phyloP scores from a whole-genome alignment of 2,888 invertebrate species.

The Xanthorhoe designata region DNA sequence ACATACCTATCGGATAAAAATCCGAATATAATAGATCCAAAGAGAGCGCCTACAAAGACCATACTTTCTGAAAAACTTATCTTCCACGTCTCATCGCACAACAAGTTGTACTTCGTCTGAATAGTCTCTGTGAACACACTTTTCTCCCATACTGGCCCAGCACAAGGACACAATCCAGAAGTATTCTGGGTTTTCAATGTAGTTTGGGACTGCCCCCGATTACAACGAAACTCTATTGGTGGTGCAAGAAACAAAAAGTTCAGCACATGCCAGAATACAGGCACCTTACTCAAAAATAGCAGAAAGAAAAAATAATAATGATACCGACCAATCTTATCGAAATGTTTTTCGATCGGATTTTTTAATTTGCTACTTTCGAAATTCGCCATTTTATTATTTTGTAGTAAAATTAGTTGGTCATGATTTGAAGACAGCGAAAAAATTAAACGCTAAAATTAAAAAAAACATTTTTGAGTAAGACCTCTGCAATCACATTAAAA shows the following conservation, averaged over 20 bases:
- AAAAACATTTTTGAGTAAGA: no score
- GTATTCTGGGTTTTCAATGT: background rate
- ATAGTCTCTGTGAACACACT: constrained; percentile 65
- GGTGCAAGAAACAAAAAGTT: constrained; percentile 69
- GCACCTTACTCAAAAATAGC: constrained; percentile 61
- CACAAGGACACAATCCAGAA: constrained; percentile 60
- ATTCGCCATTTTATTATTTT: constrained; percentile 45
- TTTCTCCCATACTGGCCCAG: constrained; percentile 60
- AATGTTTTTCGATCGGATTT: constrained; percentile 68
- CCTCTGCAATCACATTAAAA: no score
- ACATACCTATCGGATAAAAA: constrained; percentile 67
- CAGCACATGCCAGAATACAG: constrained; percentile 69
- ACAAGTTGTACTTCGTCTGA: constrained; percentile 63
- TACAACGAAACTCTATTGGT: constrained; percentile 63
- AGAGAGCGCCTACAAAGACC: constrained; percentile 62
- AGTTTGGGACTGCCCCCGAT: background rate
- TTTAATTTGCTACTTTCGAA: constrained; percentile 37
- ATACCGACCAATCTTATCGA: constrained; percentile 56
- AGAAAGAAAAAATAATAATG: constrained; percentile 63
- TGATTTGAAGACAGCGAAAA: no score
- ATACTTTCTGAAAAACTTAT: constrained; percentile 68
- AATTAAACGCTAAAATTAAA: no score
- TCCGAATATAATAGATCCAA: constrained; percentile 67
- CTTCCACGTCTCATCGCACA: constrained; percentile 63
- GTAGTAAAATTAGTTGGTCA: constrained; percentile 17